Conservation (phyloP, 2,113 vertebrate genomes). For the Dipodomys merriami region DNA sequence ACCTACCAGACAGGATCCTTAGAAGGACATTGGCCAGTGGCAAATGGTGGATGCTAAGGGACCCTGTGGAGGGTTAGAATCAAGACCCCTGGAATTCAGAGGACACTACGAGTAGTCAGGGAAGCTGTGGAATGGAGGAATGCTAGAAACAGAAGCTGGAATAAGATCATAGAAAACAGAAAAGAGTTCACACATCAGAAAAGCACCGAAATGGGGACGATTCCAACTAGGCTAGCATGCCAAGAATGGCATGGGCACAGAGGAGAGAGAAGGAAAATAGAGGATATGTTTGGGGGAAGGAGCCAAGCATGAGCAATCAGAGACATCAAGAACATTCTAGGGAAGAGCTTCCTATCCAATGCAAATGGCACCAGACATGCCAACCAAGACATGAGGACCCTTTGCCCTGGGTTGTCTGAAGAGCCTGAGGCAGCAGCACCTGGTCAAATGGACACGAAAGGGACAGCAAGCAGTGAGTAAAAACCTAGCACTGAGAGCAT, state of each 20-base stretch:
- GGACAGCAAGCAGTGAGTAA: neutral
- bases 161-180: neutral
- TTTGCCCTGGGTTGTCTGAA: neutral
- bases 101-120: neutral
- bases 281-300: neutral
- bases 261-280: neutral
- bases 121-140: accelerated
- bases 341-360: neutral
- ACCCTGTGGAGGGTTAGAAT: too few species aligned
- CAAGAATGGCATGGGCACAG: too few species aligned
- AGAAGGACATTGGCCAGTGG: neutral
- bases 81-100: neutral
- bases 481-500: neutral
- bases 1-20: neutral
- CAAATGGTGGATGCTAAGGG: neutral
- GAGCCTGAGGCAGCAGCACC: neutral
- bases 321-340: neutral
- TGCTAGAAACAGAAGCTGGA: neutral
- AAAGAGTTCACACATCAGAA: neutral
- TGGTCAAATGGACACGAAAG: neutral
- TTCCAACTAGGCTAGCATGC: neutral
- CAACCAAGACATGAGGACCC: accelerated
- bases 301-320: neutral
- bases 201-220: neutral
- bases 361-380: neutral